Evolutionary conservation across 2,113 vertebrate genomes (phyloP), one percentile per base, ranked within the genome.

Genomic region (Oryzias javanicus): DNA sequence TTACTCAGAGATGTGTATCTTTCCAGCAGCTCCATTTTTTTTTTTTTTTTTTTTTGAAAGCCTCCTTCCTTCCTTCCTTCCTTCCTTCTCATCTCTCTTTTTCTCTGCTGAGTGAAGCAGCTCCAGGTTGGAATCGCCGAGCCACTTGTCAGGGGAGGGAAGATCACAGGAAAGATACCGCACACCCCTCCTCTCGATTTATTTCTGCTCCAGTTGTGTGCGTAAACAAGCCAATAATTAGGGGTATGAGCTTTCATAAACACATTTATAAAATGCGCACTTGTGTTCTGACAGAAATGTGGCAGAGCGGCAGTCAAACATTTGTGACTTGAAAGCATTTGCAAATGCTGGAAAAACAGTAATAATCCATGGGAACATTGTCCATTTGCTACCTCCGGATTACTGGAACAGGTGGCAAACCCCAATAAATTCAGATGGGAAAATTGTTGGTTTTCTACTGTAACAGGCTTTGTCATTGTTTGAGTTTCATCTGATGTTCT

Each of bases 191-290:
- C 49, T 47, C 14, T 40, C 16, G 14, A 46, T 60, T 14, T 66
- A 49, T 56, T 57, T 70, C 18, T 49, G 17, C 55, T 54, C 19
- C 42, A 80, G 59, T 66, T 62, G 45, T 51, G 29, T 66, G 47
- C n/a, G 62, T 69, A 73, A 73, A 72, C 59, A 76, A 67, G 52
- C 45, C 63, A 60, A 58, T 68, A 53, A 78, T 85, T 57, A 67
- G 55, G 24, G 50, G n/a, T 48, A 45, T 60, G 41, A 57, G 52
- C 42, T 73, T 57, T 57, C 29, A 49, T 59, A 42, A 67, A 67
- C 60, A 64, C 50, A 47, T 60, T 49, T 48, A 48, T 18, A n/a
- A 35, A 54, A 55, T 51, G 42, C 27, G 42, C 12, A 16, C 35
- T 61, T 4, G 42, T 50, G 27, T 18, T 50, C 47, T 51, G 42